Percentiles rank a stretch among this genome's conserved stretches.
Conservation (phyloP, 2,888 invertebrate species). For the Drosophila merina region DNA sequence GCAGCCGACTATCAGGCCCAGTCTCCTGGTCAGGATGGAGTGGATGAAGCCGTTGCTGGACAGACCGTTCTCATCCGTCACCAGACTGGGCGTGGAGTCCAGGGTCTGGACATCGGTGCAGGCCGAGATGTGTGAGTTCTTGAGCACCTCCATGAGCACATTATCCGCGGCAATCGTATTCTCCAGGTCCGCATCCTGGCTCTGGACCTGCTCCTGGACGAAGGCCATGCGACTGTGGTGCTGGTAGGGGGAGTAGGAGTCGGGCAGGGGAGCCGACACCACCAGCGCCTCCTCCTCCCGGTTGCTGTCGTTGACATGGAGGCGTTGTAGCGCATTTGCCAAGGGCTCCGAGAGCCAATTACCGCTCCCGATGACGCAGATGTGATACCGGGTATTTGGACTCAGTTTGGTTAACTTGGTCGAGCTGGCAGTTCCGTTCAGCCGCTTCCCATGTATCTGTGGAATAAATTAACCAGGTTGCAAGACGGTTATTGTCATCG, state of each 20-base stretch:
- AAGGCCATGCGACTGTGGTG: conserved; percentile 52
- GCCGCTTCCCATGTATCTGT: conserved; percentile 90
- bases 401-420: conserved; percentile 90
- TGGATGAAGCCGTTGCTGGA: conserved; percentile 89
- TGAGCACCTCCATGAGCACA: conserved; percentile 85
- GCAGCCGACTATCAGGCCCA: conserved; percentile 94
- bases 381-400: conserved; percentile 92
- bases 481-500: conserved; percentile 46
- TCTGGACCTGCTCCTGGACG: conserved; percentile 36
- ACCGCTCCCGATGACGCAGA: conserved; percentile 94
- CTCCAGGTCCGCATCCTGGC: conserved; percentile 68
- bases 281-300: conserved; percentile 62
- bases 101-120: conserved; percentile 91
- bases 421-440: conserved; percentile 90
- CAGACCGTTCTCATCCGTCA: conserved; percentile 85
- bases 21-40: conserved; percentile 91
- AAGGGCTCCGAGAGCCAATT: conserved; percentile 87
- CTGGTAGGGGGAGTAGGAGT: conserved; percentile 61
- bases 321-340: conserved; percentile 80
- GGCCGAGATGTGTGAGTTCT: conserved; percentile 90
- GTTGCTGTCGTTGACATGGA: conserved; percentile 80
- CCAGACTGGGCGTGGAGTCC: conserved; percentile 88
- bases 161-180: conserved; percentile 87
- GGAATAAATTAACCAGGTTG: conserved; percentile 65
- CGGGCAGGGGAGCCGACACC: conserved; percentile 49